Conservation (phyloP, 2,888 invertebrate species). For the Scaptodrosophila latifasciaeformis region DNA sequence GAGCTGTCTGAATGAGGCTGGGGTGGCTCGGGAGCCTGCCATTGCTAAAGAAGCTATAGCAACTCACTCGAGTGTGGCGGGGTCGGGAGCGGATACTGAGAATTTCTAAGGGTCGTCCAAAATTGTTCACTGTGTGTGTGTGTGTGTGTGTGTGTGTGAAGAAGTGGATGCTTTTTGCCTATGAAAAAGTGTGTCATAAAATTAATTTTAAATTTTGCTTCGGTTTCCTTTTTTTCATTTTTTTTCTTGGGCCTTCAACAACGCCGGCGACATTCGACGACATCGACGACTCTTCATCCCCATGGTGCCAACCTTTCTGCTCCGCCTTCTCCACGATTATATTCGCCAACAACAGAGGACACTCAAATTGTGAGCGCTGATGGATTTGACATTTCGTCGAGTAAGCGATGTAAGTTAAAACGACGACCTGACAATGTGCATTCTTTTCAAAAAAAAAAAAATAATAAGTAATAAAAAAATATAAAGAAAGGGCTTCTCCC, state of each 20-base stretch:
- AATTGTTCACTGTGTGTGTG: too few relatives aligned
- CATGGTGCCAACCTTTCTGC: slow-evolving; percentile 59
- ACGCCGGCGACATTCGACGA: too few relatives aligned
- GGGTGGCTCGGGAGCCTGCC: background rate
- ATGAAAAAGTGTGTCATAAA: slow-evolving; percentile 66
- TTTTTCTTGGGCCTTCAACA: slow-evolving; percentile 2
- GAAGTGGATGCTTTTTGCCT: slow-evolving; percentile 34
- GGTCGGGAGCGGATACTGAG: too few relatives aligned
- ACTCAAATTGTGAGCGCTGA: slow-evolving; percentile 74
- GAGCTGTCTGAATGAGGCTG: background rate
- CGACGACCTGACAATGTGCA: slow-evolving; percentile 62
- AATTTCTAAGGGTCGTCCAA: slow-evolving; percentile 12
- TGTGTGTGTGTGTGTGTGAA: slow-evolving; percentile 5
- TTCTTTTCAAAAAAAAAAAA: slow-evolving; percentile 54
- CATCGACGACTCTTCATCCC: slow-evolving; percentile 65
- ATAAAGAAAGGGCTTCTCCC: slow-evolving; percentile 24
- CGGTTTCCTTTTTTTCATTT: slow-evolving; percentile 50
- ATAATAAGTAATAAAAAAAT: too few relatives aligned
- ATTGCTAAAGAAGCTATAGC: slow-evolving; percentile 38
- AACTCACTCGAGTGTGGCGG: slow-evolving; percentile 31
- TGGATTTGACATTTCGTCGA: slow-evolving; percentile 72
- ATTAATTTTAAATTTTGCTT: slow-evolving; percentile 66
- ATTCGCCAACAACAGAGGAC: slow-evolving; percentile 65
- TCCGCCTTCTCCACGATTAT: slow-evolving; percentile 1
- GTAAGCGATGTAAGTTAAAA: slow-evolving; percentile 67